A percentile compares a stretch with the other conserved stretches of the same genome.
These are phyloP conservation scores for Marasmarcha lunaedactyla DNA, from an alignment of 2,888 invertebrate species.

Conservation along the genomic window DNA sequence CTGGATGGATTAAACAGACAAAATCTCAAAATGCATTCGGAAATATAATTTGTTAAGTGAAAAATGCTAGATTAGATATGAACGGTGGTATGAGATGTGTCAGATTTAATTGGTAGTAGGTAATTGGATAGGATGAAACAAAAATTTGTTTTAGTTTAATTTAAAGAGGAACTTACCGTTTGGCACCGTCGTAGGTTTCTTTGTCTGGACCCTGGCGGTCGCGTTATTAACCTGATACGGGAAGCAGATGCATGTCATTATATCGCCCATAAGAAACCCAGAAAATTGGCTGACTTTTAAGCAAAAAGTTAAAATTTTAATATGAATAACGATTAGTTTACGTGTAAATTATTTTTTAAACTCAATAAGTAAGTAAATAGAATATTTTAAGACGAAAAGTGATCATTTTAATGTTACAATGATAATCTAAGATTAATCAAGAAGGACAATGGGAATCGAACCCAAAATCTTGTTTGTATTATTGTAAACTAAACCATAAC, in stretches of 20 bases:
- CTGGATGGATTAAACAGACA: constrained; percentile 66
- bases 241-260: constrained; percentile 17
- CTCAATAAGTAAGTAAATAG: too few relatives aligned
- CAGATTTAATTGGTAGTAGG: too few relatives aligned
- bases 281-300: constrained; percentile 31
- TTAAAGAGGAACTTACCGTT: constrained; percentile 77
- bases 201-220: constrained; percentile 99
- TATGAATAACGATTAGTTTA: background rate
- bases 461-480: too few relatives aligned
- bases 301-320: constrained; percentile 5
- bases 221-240: constrained; percentile 96
- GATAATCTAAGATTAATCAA: too few relatives aligned
- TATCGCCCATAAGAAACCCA: background rate
- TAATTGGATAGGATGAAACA: too few relatives aligned
- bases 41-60: background rate
- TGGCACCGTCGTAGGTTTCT: constrained; percentile 93
- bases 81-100: background rate
- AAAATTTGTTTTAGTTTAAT: too few relatives aligned
- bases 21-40: constrained; percentile 54
- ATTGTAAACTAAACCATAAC: too few relatives aligned
- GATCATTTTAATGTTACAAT: too few relatives aligned
- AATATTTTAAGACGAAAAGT: too few relatives aligned
- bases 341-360: too few relatives aligned
- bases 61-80: background rate
- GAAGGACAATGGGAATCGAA: constrained; percentile 26